Evolutionary conservation across 2,888 invertebrate genomes (phyloP).

Genomic region (Phyllotreta cruciferae): DNA sequence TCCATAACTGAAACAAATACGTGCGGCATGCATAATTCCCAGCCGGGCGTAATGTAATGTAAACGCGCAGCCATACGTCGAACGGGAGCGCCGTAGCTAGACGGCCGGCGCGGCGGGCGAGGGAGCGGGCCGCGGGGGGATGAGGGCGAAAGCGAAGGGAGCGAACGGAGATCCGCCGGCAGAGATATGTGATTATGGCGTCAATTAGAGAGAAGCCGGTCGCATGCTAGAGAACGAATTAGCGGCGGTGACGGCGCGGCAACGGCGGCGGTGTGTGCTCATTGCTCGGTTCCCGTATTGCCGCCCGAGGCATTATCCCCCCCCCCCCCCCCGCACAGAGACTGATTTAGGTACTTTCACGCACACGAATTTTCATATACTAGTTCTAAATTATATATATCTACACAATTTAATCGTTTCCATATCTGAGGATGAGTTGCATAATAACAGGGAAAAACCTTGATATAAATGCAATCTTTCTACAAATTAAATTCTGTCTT

Average conservation of each 20-base stretch:
- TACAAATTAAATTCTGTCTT: too few species aligned
- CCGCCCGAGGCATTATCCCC: constrained; percentile 45
- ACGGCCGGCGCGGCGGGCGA: constrained; percentile 19
- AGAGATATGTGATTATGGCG: constrained; percentile 54
- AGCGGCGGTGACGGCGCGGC: constrained; percentile 37
- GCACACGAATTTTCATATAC: not conserved
- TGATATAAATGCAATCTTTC: too few species aligned
- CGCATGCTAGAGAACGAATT: constrained; percentile 47
- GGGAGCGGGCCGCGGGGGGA: constrained; percentile 35
- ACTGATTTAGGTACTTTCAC: constrained; percentile 13
- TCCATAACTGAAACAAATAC: constrained; percentile 30
- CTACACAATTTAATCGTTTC: not conserved
- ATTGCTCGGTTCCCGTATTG: constrained; percentile 43
- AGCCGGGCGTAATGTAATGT: constrained; percentile 32
- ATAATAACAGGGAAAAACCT: too few species aligned
- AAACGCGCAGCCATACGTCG: constrained; percentile 26
- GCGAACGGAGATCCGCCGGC: constrained; percentile 44
- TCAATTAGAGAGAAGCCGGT: constrained; percentile 53
- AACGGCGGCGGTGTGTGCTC: constrained; percentile 32
- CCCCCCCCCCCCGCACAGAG: constrained; percentile 22
- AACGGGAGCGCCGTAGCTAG: constrained; percentile 31
- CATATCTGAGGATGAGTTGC: not conserved
- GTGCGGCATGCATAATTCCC: constrained; percentile 31
- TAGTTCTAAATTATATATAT: too few species aligned
- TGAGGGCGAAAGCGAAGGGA: constrained; percentile 49